Evolutionary conservation across 2,797 vertebrate species (phyloP), one percentile per base, ranked within the genome.

Genomic region (Antennarius maculatus): DNA sequence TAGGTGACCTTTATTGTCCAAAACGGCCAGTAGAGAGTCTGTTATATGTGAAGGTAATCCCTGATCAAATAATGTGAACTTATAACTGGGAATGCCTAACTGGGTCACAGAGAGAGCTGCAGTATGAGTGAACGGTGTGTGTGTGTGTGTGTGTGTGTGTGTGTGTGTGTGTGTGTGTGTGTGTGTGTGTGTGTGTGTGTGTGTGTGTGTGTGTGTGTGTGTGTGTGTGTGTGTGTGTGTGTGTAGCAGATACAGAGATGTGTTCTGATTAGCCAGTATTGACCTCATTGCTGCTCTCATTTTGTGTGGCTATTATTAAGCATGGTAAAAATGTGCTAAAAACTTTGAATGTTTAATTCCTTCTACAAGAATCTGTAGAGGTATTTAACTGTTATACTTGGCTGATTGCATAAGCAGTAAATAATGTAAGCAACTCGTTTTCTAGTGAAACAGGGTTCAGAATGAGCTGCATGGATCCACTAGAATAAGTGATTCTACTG

Each of bases 1-100:
- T 42, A 16, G 41, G 56, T 27, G 13, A 14, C 57, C 34, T 76
- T 49, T 17, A 66, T 4, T 66, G 17, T 55, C 34, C 42, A 43
- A 43, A 43, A 43, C 15, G 42, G 2, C 42, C 42, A 59, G 63
- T 13, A 29, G 51, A 67, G 64, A 77, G 47, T 74, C 34, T 69
- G 66, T 48, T 28, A 12, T 80, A 66, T 80, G 74, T 74, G 72
- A 77, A 76, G 79, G 63, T 88, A 86, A 84, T 92, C 88, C 74
- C 92, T 91, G 91, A 90, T 92, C 87, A 87, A 90, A 76, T 77
- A 89, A 83, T 82, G 70, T 79, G 82, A 76, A 82, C 81, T 83
- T 81, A 76, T 76, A 89, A 89, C 78, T 84, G 89, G 88, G 88
- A 87, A 81, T 74, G 80, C 81, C 70, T 86, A 94, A 93, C 81